These are phyloP conservation scores for Polymixis lichenea DNA, from an alignment of 2,888 invertebrate genomes.

Conservation along the genomic window DNA sequence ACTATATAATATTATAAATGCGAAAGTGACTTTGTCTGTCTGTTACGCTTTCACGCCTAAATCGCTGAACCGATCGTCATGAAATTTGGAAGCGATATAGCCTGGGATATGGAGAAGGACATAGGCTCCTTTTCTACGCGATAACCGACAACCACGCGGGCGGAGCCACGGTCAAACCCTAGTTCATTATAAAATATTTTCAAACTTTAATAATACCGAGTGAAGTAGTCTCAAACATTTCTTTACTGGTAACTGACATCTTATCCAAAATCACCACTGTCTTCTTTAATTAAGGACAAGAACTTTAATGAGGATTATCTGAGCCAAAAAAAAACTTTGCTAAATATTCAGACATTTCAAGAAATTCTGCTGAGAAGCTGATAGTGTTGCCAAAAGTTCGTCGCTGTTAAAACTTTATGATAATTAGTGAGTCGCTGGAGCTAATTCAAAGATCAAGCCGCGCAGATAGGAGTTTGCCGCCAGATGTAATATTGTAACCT, in stretches of 20 bases:
- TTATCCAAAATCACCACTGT: conserved; percentile 25
- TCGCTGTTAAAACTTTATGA: conserved; percentile 83
- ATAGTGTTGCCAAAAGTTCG: conserved; percentile 82
- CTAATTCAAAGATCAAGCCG: conserved; percentile 83
- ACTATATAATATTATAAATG: too few species aligned
- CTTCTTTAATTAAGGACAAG: conserved; percentile 60
- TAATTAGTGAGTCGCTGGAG: conserved; percentile 82
- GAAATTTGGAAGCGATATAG: too few species aligned
- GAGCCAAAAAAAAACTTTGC: conserved; percentile 68
- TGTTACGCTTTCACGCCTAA: too few species aligned
- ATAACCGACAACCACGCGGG: too few species aligned
- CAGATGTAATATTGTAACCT: conserved; percentile 66
- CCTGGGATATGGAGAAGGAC: too few species aligned
- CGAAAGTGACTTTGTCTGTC: too few species aligned
- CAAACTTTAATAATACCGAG: conserved; percentile 17
- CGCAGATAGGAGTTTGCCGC: conserved; percentile 75
- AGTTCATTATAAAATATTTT: neutral
- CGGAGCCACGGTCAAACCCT: too few species aligned
- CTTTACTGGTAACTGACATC: conserved; percentile 17
- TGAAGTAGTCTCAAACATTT: conserved; percentile 22
- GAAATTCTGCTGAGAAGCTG: conserved; percentile 74
- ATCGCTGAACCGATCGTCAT: too few species aligned
- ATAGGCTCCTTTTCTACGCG: too few species aligned
- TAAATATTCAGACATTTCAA: conserved; percentile 74
- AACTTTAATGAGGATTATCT: conserved; percentile 52